These are phyloP conservation scores for Stenotaenia linearis DNA, from an alignment of 2,888 invertebrate genomes.

Conservation along the genomic window DNA sequence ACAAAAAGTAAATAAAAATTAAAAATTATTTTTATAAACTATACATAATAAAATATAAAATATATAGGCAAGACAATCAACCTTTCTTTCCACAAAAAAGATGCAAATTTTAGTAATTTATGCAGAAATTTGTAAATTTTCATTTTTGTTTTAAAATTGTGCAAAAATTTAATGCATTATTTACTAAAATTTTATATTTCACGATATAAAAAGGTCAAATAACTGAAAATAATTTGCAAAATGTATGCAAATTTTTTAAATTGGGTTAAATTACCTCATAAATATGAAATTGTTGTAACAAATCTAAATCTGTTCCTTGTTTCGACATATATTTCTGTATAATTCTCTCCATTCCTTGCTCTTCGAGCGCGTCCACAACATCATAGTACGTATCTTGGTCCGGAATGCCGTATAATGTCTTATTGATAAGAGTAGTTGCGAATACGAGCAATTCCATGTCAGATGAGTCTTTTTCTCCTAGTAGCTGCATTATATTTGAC, in stretches of 20 bases:
- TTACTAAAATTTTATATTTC: too few relatives aligned
- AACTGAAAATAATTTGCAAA: neutral
- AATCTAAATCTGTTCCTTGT: conserved; percentile 86
- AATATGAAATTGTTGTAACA: conserved; percentile 86
- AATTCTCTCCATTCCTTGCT: conserved; percentile 82
- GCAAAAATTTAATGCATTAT: too few relatives aligned
- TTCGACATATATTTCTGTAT: conserved; percentile 84
- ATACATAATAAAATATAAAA: too few relatives aligned
- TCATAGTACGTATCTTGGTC: conserved; percentile 97
- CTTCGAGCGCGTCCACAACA: conserved; percentile 90
- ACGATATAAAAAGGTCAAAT: too few relatives aligned
- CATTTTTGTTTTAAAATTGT: too few relatives aligned
- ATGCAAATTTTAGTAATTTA: too few relatives aligned
- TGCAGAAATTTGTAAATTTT: too few relatives aligned
- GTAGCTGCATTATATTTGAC: conserved; percentile 72
- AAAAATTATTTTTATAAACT: too few relatives aligned
- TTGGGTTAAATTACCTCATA: conserved; percentile 59
- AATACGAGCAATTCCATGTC: conserved; percentile 94
- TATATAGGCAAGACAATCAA: too few relatives aligned
- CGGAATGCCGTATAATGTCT: conserved; percentile 83
- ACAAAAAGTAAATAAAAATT: too few relatives aligned
- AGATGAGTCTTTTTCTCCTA: conserved; percentile 91
- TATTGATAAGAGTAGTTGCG: conserved; percentile 93
- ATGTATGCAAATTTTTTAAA: neutral
- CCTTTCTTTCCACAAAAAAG: too few relatives aligned